Evolutionary conservation across 1,140 invertebrate species (phyloP), one percentile per base, ranked within the genome.

Genomic region (Ctenoplectra terminalis): DNA sequence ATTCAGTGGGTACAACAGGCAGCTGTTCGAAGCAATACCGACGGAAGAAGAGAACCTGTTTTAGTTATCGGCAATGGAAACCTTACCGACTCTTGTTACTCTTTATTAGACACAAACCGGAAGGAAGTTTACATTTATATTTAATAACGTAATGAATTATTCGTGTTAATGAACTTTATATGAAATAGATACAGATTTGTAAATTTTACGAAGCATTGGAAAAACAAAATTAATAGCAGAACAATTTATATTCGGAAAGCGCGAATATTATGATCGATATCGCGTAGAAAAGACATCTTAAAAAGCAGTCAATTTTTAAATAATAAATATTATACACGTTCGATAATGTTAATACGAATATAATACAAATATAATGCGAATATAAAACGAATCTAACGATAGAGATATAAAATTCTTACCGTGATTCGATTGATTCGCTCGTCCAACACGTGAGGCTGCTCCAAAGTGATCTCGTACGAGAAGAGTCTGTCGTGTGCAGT

Each of bases 361-460:
- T n/a, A n/a, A n/a, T n/a, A n/a, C n/a, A n/a, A n/a, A n/a, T n/a
- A 4, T 40, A 37, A 23, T 37, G 26, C 9, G 52, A 26, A 9
- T 56, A 56, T 26, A 48, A 48, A 15, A 48, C 40, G 26, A 17
- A 58, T 20, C 37, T 52, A 71, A 37, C 69, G 29, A 58, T 61
- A 34, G 29, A 75, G 37, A 29, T 64, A 43, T 54, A 37, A 34
- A 66, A 67, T 58, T 66, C 93, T 93, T 90, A 95, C 95, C 92
- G 94, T 94, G 43, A 95, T 92, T 67, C 92, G 89, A 79, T 92
- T 93, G 81, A 95, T 95, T 54, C 92, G 93, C 60, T 93, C 89
- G 67, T 95, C 93, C 20, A 96, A 91, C 71, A 95, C 89, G 63
- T 92, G 90, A 46, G 91, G 90, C 76, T 87, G 91, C 60, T 92